Conservation (phyloP, 2,888 invertebrate genomes). For the Synanthedon tipuliformis region DNA sequence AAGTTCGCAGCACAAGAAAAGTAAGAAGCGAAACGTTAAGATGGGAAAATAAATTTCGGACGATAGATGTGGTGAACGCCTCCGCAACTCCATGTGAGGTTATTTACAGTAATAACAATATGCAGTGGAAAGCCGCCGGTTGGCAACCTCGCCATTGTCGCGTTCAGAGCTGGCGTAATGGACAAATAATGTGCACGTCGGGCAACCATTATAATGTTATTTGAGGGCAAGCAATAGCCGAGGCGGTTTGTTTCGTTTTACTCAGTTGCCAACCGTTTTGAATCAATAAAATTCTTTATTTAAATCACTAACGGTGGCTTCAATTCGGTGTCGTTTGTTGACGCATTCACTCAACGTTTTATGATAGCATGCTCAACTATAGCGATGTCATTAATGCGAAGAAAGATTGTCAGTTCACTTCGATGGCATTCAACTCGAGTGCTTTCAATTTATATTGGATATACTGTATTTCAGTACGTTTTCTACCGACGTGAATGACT, state of each 20-base stretch:
- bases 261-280: slow-evolving; percentile 17
- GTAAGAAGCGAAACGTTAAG: not conserved
- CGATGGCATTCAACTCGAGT: not conserved
- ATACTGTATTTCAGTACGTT: not conserved
- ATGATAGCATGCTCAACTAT: not conserved
- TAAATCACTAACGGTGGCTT: slow-evolving; percentile 8
- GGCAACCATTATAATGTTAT: slow-evolving; percentile 55
- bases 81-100: not conserved
- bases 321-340: not conserved
- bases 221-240: slow-evolving; percentile 46
- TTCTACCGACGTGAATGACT: not conserved
- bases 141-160: slow-evolving; percentile 4
- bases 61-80: not conserved
- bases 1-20: not conserved
- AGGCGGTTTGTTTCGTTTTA: slow-evolving; percentile 20
- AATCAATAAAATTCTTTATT: slow-evolving; percentile 10
- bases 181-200: slow-evolving; percentile 56
- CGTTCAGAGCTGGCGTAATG: slow-evolving; percentile 31
- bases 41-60: not conserved
- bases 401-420: not conserved
- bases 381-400: not conserved
- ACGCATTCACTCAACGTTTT: not conserved
- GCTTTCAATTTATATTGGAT: not conserved
- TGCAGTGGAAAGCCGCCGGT: not conserved
- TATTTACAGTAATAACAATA: slow-evolving; percentile 2